Percentiles rank a stretch among this genome's conserved stretches.
These are phyloP conservation scores for Atopsyche davidsoni DNA, from an alignment of 1,140 invertebrate species.

Conservation along the genomic window DNA sequence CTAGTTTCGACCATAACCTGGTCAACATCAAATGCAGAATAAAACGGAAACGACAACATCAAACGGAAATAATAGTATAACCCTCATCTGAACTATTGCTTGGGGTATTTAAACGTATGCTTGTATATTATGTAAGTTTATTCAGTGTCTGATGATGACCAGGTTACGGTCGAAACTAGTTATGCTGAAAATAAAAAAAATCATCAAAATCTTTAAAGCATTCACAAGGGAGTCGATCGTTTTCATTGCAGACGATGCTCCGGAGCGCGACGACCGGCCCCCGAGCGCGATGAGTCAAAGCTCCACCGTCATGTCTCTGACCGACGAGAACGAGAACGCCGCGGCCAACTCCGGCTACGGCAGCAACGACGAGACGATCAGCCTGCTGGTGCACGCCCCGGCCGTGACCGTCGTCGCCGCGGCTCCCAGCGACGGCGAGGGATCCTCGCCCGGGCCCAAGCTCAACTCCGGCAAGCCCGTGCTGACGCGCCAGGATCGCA, in stretches of 20 bases:
- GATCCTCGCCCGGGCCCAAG: conserved; percentile 25
- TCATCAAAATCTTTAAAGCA: too few relatives aligned
- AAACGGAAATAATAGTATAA: too few relatives aligned
- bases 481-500: conserved; percentile 76
- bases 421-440: conserved; percentile 37
- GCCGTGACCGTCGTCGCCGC: conserved; percentile 46
- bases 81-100: too few relatives aligned
- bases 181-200: too few relatives aligned
- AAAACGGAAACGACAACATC: too few relatives aligned
- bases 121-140: too few relatives aligned
- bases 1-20: too few relatives aligned
- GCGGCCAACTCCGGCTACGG: conserved; percentile 58
- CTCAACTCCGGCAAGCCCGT: conserved; percentile 59
- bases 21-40: too few relatives aligned
- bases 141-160: too few relatives aligned
- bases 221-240: too few relatives aligned
- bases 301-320: conserved; percentile 40
- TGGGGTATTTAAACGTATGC: too few relatives aligned
- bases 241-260: conserved; percentile 8
- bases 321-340: conserved; percentile 48
- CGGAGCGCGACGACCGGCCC: not conserved
- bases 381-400: conserved; percentile 56
- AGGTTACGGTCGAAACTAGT: too few relatives aligned
- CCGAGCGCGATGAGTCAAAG: not conserved
- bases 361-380: conserved; percentile 72